A percentile compares a stretch with the other conserved stretches of the same genome.
Evolutionary conservation across 2,113 vertebrate genomes (phyloP).

Genomic region (Nibea albiflora): DNA sequence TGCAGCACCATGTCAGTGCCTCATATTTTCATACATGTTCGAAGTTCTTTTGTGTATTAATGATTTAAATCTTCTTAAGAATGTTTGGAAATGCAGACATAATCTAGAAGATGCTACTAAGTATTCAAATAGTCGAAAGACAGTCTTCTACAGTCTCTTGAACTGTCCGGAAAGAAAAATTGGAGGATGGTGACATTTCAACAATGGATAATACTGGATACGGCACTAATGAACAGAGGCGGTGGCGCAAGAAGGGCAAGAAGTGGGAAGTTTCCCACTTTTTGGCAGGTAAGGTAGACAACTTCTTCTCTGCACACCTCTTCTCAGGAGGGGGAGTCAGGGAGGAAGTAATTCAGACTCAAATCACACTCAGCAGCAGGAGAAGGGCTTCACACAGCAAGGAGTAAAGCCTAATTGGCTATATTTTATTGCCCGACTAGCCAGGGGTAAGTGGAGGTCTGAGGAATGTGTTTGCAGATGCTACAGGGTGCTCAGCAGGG

Average conservation of each 20-base stretch:
- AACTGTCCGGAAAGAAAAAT: neutral
- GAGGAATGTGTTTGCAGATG: constrained; percentile 73
- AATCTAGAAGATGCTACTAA: neutral
- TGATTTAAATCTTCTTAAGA: neutral
- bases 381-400: constrained; percentile 63
- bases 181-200: neutral
- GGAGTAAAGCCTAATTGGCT: constrained; percentile 71
- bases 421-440: constrained; percentile 70
- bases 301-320: constrained; percentile 38
- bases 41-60: neutral
- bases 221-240: constrained; percentile 32
- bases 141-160: neutral
- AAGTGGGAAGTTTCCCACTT: constrained; percentile 27
- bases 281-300: constrained; percentile 33
- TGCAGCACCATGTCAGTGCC: neutral
- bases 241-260: neutral
- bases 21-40: neutral
- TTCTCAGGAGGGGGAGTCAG: constrained; percentile 48
- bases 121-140: neutral
- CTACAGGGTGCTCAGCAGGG: constrained; percentile 57
- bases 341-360: constrained; percentile 71
- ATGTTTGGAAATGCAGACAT: neutral
- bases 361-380: constrained; percentile 68
- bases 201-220: neutral
- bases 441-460: constrained; percentile 67